phyloP scores from a whole-genome alignment of 2,113 vertebrate species.

The Copsychus sechellarum region DNA sequence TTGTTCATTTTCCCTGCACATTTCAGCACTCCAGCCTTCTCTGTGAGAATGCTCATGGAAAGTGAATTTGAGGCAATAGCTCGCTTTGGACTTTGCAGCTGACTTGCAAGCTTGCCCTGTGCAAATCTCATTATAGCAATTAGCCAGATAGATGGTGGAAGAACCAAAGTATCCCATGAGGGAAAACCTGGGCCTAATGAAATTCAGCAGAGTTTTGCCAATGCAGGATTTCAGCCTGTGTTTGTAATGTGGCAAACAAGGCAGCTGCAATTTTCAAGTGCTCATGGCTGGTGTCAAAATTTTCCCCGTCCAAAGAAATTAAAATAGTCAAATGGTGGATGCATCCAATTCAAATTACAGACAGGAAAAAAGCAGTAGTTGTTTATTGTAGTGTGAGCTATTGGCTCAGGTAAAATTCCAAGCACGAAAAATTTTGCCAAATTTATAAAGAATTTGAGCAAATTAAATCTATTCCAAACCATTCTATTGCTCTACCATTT shows the following conservation, averaged over 20 bases:
- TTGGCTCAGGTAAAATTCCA: background rate
- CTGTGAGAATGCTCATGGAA: background rate
- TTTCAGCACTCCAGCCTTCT: background rate
- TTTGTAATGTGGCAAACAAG: constrained; percentile 6
- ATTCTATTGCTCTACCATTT: background rate
- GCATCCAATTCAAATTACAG: background rate
- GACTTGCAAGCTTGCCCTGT: background rate
- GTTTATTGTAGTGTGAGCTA: background rate
- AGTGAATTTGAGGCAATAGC: constrained; percentile 17
- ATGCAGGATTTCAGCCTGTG: background rate
- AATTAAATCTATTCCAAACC: background rate
- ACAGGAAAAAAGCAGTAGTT: background rate
- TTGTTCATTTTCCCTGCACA: background rate
- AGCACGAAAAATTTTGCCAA: background rate
- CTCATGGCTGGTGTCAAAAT: background rate
- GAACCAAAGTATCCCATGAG: rapidly evolving
- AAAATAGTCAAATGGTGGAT: background rate
- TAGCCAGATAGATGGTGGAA: background rate
- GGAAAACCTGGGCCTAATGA: background rate
- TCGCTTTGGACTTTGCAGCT: background rate
- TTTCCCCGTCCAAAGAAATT: background rate
- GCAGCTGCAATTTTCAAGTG: background rate
- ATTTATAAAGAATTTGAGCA: background rate
- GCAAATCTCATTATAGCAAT: constrained; percentile 46
- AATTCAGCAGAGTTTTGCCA: background rate